Evolutionary conservation across 1,140 invertebrate species (phyloP).

Genomic region (Philotrypesis tridentata): DNA sequence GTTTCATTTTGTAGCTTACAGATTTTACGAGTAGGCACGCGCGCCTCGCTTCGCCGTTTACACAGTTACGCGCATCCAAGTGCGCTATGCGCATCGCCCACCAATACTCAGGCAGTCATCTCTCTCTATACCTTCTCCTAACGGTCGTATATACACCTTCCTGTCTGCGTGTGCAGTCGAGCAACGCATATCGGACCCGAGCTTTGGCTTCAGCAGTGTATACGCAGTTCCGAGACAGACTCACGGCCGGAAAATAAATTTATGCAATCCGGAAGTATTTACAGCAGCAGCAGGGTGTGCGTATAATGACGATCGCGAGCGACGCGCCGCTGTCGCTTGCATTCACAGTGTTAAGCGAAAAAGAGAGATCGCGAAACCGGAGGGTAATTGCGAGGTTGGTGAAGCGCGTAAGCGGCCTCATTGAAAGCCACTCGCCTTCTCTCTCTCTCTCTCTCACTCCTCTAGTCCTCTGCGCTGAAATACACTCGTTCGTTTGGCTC

Average conservation of each 20-base stretch:
- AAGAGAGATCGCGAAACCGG: constrained; percentile 21
- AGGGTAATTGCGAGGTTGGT: constrained; percentile 24
- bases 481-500: constrained; percentile 38
- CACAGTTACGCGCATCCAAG: background rate
- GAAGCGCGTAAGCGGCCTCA: constrained; percentile 19
- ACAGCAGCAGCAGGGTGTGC: background rate
- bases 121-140: background rate
- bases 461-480: constrained; percentile 38
- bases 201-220: no score
- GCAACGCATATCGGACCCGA: background rate
- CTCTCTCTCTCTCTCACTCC: background rate
- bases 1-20: constrained; percentile 1
- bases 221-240: background rate
- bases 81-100: background rate
- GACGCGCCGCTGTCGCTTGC: constrained; percentile 6
- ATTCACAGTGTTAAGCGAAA: background rate
- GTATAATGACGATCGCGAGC: constrained; percentile 33
- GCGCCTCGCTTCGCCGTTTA: background rate
- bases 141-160: background rate
- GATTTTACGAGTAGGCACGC: background rate
- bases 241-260: constrained; percentile 28
- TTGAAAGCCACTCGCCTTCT: constrained; percentile 41
- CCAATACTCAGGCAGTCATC: background rate
- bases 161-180: background rate
- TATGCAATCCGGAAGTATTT: constrained; percentile 40